Percentiles rank a stretch among this genome's conserved stretches.
Evolutionary conservation across 2,113 vertebrate species (phyloP).

Genomic region (Cyanistes caeruleus): DNA sequence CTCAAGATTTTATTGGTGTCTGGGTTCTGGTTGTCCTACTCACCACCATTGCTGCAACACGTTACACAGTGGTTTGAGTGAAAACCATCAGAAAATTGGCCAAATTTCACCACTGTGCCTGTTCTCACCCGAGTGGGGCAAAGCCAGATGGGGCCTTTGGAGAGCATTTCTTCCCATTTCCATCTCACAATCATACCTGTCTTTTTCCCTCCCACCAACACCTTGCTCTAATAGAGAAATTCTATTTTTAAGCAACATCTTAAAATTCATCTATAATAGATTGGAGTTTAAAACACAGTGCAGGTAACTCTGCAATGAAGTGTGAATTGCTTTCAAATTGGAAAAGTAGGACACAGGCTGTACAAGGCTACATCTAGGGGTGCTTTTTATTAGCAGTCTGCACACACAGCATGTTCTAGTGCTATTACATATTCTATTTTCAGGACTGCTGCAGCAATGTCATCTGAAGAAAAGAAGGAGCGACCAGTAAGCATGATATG

Average conservation of each 20-base stretch:
- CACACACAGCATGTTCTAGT: not conserved
- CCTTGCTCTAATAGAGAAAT: not conserved
- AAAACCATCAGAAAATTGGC: not conserved
- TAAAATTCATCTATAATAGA: not conserved
- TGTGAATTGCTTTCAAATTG: not conserved
- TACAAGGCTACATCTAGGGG: not conserved
- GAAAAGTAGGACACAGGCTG: conserved; percentile 30
- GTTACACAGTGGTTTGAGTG: fast-evolving
- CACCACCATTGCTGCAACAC: fast-evolving
- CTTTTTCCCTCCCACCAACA: not conserved
- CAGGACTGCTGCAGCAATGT: conserved; percentile 85
- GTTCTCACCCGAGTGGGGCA: not conserved
- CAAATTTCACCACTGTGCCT: not conserved
- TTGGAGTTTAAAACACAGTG: not conserved
- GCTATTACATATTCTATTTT: conserved; percentile 65
- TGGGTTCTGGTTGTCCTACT: not conserved
- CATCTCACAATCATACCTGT: not conserved
- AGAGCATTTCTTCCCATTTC: not conserved
- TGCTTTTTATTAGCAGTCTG: conserved; percentile 3
- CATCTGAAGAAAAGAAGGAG: conserved; percentile 91
- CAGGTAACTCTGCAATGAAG: not conserved
- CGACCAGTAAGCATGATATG: conserved; percentile 87
- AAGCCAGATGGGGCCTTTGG: not conserved
- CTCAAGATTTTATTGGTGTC: not conserved
- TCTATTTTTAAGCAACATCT: not conserved